Conservation (phyloP, 1,140 invertebrate genomes). For the Drosophila triauraria region DNA sequence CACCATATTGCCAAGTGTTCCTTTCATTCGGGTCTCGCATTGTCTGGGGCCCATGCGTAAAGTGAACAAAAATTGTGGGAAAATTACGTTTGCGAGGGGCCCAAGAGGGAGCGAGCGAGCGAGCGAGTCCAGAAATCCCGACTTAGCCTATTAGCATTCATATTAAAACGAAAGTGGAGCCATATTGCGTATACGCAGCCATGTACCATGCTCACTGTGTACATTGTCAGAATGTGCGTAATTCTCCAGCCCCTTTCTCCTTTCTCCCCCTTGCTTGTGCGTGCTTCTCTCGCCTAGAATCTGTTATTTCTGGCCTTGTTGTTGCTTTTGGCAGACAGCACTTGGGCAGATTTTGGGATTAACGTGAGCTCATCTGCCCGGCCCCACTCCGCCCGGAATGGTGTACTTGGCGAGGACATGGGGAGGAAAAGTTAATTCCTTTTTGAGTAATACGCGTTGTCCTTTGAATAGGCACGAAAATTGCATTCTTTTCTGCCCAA, state of each 20-base stretch:
- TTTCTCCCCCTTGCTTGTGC: constrained; percentile 12
- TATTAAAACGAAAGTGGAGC: constrained; percentile 84
- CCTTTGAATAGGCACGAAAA: constrained; percentile 68
- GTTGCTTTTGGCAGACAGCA: constrained; percentile 48
- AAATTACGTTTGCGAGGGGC: constrained; percentile 73
- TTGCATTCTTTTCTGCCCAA: constrained; percentile 70
- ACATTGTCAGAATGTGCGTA: constrained; percentile 55
- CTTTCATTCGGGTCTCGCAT: constrained; percentile 46
- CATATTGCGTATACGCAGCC: constrained; percentile 80
- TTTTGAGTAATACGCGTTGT: constrained; percentile 79
- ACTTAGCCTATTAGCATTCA: constrained; percentile 84
- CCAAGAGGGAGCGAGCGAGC: not conserved
- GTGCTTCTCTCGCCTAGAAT: constrained; percentile 56
- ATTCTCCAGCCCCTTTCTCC: not conserved
- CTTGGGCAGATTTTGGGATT: constrained; percentile 82
- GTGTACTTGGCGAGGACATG: constrained; percentile 53
- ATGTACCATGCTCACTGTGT: constrained; percentile 45
- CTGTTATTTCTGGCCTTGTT: constrained; percentile 56
- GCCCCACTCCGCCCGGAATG: constrained; percentile 6
- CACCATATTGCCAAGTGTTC: constrained; percentile 63
- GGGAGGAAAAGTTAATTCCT: constrained; percentile 73
- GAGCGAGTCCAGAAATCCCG: constrained; percentile 69
- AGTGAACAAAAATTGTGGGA: constrained; percentile 82
- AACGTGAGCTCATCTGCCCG: constrained; percentile 61
- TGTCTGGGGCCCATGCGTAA: constrained; percentile 70